Evolutionary conservation across 2,113 vertebrate species (phyloP).

Genomic region (Ictalurus furcatus): DNA sequence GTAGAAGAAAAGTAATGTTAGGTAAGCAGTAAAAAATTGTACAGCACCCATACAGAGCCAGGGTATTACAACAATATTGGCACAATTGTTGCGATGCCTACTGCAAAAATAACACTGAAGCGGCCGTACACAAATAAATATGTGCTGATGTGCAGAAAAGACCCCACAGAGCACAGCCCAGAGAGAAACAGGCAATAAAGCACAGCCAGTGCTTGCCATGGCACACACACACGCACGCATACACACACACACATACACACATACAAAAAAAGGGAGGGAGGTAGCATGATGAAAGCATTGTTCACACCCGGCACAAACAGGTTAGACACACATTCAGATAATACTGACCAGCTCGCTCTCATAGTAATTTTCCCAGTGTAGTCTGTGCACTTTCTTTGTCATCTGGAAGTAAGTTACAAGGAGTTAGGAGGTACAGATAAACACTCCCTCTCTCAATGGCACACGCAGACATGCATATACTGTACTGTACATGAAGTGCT

Average conservation of each 20-base stretch:
- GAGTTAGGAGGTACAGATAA: conserved; percentile 67
- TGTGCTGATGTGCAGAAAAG: conserved; percentile 12
- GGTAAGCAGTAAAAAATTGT: background rate
- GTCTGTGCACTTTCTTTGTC: conserved; percentile 90
- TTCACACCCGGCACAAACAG: conserved; percentile 17
- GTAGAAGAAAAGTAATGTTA: background rate
- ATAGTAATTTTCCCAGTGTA: conserved; percentile 93
- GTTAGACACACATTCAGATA: conserved; percentile 38
- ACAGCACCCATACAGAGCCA: background rate
- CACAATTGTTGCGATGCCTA: background rate
- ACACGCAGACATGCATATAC: conserved; percentile 26
- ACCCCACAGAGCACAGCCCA: background rate
- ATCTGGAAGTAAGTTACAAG: conserved; percentile 91
- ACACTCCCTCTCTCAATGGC: conserved; percentile 49
- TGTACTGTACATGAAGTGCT: background rate
- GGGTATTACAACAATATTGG: background rate
- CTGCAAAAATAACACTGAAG: background rate
- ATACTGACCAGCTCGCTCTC: conserved; percentile 96
- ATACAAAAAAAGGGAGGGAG: background rate
- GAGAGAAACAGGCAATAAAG: conserved; percentile 10
- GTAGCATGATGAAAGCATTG: background rate
- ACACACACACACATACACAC: background rate
- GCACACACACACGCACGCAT: background rate
- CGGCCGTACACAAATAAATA: background rate
- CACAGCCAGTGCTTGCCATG: background rate